Conservation (phyloP, 2,888 invertebrate genomes). For the Ormia ochracea region DNA sequence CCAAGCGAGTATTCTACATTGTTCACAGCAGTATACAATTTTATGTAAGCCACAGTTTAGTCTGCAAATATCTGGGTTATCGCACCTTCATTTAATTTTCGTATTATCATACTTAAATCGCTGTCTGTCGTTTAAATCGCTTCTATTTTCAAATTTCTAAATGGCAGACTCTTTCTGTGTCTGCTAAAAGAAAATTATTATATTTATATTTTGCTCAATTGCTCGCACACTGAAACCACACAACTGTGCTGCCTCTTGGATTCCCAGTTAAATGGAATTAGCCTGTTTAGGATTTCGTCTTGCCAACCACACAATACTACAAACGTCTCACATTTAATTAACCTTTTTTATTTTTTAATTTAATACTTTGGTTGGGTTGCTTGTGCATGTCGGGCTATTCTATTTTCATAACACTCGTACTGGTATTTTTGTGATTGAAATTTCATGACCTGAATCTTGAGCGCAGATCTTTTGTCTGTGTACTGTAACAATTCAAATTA, state of each 20-base stretch:
- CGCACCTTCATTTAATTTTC: too few relatives aligned
- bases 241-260: neutral
- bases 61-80: too few relatives aligned
- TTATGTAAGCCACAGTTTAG: too few relatives aligned
- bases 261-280: neutral
- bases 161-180: too few relatives aligned
- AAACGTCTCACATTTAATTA: conserved; percentile 14
- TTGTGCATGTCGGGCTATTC: neutral
- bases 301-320: neutral
- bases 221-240: neutral
- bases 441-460: conserved; percentile 43
- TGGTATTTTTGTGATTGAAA: neutral
- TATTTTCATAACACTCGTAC: neutral
- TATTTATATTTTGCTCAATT: too few relatives aligned
- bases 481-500: conserved; percentile 40
- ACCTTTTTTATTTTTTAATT: neutral
- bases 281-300: neutral
- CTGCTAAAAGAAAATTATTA: too few relatives aligned
- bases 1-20: too few relatives aligned
- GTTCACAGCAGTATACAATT: too few relatives aligned
- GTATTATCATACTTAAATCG: too few relatives aligned
- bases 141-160: too few relatives aligned
- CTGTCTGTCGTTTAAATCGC: too few relatives aligned
- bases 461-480: neutral
- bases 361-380: neutral